Evolutionary conservation across 2,113 vertebrate genomes (phyloP).

Genomic region (Notothenia rossii): DNA sequence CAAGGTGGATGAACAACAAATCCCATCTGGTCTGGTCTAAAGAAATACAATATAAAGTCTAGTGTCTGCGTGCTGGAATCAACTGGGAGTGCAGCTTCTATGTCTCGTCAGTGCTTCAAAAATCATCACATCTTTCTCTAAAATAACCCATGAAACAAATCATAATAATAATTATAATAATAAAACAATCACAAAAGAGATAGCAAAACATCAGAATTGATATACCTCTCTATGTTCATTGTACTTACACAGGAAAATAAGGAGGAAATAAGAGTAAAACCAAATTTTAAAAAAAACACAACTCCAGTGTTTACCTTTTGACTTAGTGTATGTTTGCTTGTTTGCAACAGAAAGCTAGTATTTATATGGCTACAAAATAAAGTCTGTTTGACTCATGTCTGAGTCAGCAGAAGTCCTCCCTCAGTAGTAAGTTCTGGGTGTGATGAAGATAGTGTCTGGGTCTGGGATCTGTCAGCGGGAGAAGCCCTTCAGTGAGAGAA

Average conservation of each 20-base stretch:
- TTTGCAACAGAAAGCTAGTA: slow-evolving; percentile 74
- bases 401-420: slow-evolving; percentile 60
- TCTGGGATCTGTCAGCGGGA: slow-evolving; percentile 8
- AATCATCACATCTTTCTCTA: slow-evolving; percentile 68
- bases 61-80: slow-evolving; percentile 36
- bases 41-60: slow-evolving; percentile 26
- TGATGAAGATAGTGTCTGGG: slow-evolving; percentile 45
- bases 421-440: slow-evolving; percentile 82
- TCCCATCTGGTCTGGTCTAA: background rate
- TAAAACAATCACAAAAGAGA: slow-evolving; percentile 65
- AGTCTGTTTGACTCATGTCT: slow-evolving; percentile 39
- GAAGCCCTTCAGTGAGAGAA: slow-evolving; percentile 31
- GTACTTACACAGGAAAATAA: slow-evolving; percentile 74
- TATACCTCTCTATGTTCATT: slow-evolving; percentile 73
- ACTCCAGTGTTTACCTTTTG: slow-evolving; percentile 87
- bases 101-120: slow-evolving; percentile 72
- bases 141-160: slow-evolving; percentile 55
- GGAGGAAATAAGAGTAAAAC: slow-evolving; percentile 47
- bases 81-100: slow-evolving; percentile 71
- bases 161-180: slow-evolving; percentile 27
- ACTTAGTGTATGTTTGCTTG: slow-evolving; percentile 77
- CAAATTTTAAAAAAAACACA: slow-evolving; percentile 66
- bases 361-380: slow-evolving; percentile 68
- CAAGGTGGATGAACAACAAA: background rate
- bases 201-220: slow-evolving; percentile 62